Evolutionary conservation across 2,797 vertebrate species (phyloP).

Genomic region (Harpagifer antarcticus): DNA sequence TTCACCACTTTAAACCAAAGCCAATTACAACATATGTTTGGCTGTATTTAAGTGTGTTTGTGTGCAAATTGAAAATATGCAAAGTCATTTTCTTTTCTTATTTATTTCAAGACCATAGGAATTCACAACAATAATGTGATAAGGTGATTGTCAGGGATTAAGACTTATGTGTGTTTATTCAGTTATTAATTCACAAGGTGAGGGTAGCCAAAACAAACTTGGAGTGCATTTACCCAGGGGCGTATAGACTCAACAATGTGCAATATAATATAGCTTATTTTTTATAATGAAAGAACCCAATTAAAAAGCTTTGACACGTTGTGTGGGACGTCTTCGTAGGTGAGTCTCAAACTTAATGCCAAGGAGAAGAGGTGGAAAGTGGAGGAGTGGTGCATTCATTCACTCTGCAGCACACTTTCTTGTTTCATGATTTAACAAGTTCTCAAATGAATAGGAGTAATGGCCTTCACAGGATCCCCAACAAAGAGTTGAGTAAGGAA

Average conservation of each 20-base stretch:
- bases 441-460: constrained; percentile 10
- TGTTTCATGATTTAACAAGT: constrained; percentile 16
- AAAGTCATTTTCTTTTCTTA: not conserved
- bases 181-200: not conserved
- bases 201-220: not conserved
- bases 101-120: not conserved
- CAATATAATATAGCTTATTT: not conserved
- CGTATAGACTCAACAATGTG: not conserved
- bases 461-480: constrained; percentile 14
- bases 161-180: not conserved
- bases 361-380: constrained; percentile 1
- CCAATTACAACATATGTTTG: not conserved
- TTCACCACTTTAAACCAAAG: not conserved
- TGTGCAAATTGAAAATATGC: not conserved
- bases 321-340: not conserved
- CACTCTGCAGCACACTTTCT: not conserved
- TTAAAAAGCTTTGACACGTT: not conserved
- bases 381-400: constrained; percentile 5
- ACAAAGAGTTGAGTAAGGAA: not conserved
- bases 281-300: not conserved
- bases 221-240: not conserved
- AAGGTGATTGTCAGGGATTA: not conserved
- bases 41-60: not conserved
- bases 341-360: not conserved
- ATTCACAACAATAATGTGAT: not conserved